Percentiles rank a stretch among this genome's conserved stretches.
Conservation (phyloP, 1,140 invertebrate genomes). For the Drosophila pachea region DNA sequence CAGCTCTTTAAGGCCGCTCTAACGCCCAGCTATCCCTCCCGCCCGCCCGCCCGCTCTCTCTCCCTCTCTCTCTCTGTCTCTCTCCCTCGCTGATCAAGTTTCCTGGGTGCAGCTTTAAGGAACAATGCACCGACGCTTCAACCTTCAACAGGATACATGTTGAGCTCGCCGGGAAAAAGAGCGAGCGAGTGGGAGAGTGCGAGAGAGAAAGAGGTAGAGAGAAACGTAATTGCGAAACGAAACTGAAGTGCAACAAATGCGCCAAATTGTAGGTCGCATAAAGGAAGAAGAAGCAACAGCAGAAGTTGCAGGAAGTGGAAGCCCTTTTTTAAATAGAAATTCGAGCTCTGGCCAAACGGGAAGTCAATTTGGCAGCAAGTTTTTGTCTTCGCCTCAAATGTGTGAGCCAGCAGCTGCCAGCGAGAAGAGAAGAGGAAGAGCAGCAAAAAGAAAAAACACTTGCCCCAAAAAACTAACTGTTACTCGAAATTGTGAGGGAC, state of each 20-base stretch:
- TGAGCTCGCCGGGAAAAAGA: background rate
- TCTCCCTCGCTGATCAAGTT: slow-evolving; percentile 62
- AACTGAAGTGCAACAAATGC: slow-evolving; percentile 64
- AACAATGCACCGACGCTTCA: slow-evolving; percentile 36
- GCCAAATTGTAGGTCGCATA: slow-evolving; percentile 18
- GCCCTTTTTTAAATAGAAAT: slow-evolving; percentile 51
- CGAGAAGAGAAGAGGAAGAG: too few relatives aligned
- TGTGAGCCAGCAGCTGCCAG: background rate
- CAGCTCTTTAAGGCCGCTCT: slow-evolving; percentile 16
- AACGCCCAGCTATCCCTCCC: too few relatives aligned
- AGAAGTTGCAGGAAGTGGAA: slow-evolving; percentile 14
- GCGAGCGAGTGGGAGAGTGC: slow-evolving; percentile 7
- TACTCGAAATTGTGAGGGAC: too few relatives aligned
- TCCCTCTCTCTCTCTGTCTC: background rate
- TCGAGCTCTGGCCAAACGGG: slow-evolving; percentile 23
- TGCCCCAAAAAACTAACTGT: too few relatives aligned
- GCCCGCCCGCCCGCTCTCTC: background rate
- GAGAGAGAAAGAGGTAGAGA: background rate
- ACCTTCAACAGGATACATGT: slow-evolving; percentile 58
- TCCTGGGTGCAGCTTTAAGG: slow-evolving; percentile 67
- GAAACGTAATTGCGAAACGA: slow-evolving; percentile 60
- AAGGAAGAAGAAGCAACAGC: background rate
- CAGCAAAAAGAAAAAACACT: too few relatives aligned
- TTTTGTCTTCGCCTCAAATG: slow-evolving; percentile 6
- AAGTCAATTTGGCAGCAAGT: slow-evolving; percentile 43